A percentile compares a stretch with the other conserved stretches of the same genome.
phyloP scores from a whole-genome alignment of 2,888 invertebrate species.

The Onthophagus sagittarius region DNA sequence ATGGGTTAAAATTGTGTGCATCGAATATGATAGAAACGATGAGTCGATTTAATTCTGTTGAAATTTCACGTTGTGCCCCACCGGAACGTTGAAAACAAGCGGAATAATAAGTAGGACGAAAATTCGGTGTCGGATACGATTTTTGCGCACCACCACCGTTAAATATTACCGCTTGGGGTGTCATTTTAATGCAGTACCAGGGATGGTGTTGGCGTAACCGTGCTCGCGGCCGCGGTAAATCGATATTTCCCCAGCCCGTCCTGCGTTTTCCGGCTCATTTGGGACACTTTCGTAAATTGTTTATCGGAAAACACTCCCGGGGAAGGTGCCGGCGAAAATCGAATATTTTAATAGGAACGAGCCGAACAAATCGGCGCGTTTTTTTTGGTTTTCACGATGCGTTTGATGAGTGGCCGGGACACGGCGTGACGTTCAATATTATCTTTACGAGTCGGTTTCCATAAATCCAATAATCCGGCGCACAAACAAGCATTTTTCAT shows the following conservation, averaged over 20 bases:
- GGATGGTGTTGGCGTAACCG: constrained; percentile 14
- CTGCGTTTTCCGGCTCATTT: constrained; percentile 20
- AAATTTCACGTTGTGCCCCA: neutral
- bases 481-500: constrained; percentile 21
- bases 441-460: constrained; percentile 18
- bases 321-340: neutral
- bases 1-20: too few relatives aligned
- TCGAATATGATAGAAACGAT: neutral
- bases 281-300: constrained; percentile 18
- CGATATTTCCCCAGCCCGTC: constrained; percentile 17
- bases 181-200: constrained; percentile 18
- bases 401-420: constrained; percentile 17
- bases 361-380: neutral
- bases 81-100: neutral
- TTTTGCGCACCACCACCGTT: constrained; percentile 3
- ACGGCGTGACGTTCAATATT: constrained; percentile 21
- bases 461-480: constrained; percentile 19
- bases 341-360: neutral
- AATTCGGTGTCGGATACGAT: neutral
- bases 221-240: constrained; percentile 16
- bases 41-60: neutral
- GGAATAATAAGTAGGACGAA: neutral
- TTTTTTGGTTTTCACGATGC: constrained; percentile 16
- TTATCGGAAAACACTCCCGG: constrained; percentile 18
- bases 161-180: constrained; percentile 22